Evolutionary conservation across 2,797 vertebrate species (phyloP), one percentile per base, ranked within the genome.

Genomic region (Chaetodon trifasciatus): DNA sequence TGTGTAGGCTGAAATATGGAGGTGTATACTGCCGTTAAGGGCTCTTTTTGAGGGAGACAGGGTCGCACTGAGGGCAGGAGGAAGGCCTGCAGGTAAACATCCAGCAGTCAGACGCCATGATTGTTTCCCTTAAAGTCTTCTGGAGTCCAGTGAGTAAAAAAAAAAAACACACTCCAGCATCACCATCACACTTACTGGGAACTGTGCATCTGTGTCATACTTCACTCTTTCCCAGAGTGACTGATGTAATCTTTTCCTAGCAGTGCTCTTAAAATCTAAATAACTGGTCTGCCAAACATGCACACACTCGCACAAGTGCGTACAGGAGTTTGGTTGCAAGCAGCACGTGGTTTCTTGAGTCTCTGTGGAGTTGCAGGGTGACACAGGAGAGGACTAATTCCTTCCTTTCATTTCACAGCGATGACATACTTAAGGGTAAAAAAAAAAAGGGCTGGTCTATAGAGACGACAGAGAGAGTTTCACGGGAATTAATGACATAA

Each of bases 281-380:
- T 66, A 52, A 74, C 19, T 76, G 39, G 10, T 46, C 13, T 67
- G 69, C 56, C 57, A 79, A 75, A 55, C 42, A 39, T 60, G 42
- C 42, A 44, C 65, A 60, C 62, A 52, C 64, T 44, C 24, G 60
- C 12, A n/a, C 55, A 70, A 77, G 19, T 79, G 46, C 53, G 72
- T 16, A n/a, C 70, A 86, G 53, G 62, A 67, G 81, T 81, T 86
- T 80, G 44, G 50, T 70, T 73, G 65, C 68, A 73, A 70, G 60
- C 77, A 68, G 70, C 79, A 79, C 17, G 42, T 84, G 66, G 78
- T 89, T 87, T 89, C 62, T 68, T 81, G 66, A 82, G 84, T 71
- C 64, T 81, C 81, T 66, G 79, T 76, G 78, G 76, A 78, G 66
- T 72, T 78, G 60, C 39, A 13, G 28, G 42, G 66, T 84, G 86